Percentiles rank a stretch among this genome's conserved stretches.
These are phyloP conservation scores for Neria commutata DNA, from an alignment of 2,888 invertebrate genomes.

Conservation along the genomic window DNA sequence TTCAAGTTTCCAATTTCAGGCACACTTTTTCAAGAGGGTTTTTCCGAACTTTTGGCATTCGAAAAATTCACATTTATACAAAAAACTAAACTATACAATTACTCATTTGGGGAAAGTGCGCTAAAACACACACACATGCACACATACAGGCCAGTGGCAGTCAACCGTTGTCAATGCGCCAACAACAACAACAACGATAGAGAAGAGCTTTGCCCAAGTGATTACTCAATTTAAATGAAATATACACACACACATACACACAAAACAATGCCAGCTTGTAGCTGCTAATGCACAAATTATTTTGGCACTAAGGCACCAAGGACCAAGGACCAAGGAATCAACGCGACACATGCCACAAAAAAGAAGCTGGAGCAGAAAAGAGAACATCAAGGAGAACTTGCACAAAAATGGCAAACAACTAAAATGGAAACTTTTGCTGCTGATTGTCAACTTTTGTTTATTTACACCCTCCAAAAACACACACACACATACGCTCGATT, in stretches of 20 bases:
- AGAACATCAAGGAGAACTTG: conserved; percentile 5
- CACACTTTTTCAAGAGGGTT: no score
- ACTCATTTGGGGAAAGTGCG: conserved; percentile 34
- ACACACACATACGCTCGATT: background rate
- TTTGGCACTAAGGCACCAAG: background rate
- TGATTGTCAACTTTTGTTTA: conserved; percentile 55
- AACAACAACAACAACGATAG: conserved; percentile 29
- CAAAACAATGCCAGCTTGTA: conserved; percentile 35
- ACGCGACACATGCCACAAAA: background rate
- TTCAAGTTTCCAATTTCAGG: no score
- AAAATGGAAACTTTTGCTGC: conserved; percentile 30
- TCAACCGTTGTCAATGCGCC: conserved; percentile 38
- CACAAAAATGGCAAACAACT: conserved; percentile 11
- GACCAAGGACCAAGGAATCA: background rate
- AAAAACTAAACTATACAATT: conserved; percentile 27
- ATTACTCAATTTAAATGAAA: conserved; percentile 53
- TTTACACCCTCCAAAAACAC: conserved; percentile 43
- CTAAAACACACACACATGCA: conserved; percentile 2
- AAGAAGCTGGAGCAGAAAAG: conserved; percentile 3
- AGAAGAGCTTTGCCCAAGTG: conserved; percentile 44
- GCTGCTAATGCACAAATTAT: conserved; percentile 43
- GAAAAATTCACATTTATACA: no score
- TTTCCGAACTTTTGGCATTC: no score
- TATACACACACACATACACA: conserved; percentile 12
- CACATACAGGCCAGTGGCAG: conserved; percentile 12